Evolutionary conservation across 2,113 vertebrate genomes (phyloP), one percentile per base, ranked within the genome.

Genomic region (Plotosus lineatus): DNA sequence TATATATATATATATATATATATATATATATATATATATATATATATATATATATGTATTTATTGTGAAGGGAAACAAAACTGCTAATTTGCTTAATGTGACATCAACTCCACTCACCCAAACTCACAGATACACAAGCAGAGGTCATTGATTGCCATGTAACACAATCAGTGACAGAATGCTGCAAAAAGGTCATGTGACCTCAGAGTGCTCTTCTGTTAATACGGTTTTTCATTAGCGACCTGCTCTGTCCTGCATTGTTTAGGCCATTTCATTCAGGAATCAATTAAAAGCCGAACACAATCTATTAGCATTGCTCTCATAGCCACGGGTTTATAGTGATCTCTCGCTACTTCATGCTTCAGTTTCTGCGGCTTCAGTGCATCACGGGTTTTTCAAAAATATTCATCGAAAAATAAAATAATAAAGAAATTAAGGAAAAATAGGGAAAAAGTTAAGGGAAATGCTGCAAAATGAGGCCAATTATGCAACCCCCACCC

Each of bases 251-350:
- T 68, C 33, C 38, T 68, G 38, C 38, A 42, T 44, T 68, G 38
- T 44, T 77, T 21, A 56, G n/a, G 38, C 68, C 82, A 48, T 78
- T 68, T 75, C 56, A 78, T 56, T 78, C 58, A n/a, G 15, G 31
- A 84, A 56, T 60, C 75, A 60, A 78, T 78, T 75, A 60, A 81
- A 78, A 50, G 60, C 79, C 0, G 31, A 74, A 68, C 61, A 81
- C 53, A 69, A 60, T 82, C 68, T 58, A 28, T 7, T 9, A 10
- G 55, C 8, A 28, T 48, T 31, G 10, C 31, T 48, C 75, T 28
- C 65, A 63, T 21, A 42, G 74, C 51, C 48, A 8, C 21, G 2
- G 66, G 46, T 17, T 50, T 48, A 5, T n/a, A n/a, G n/a, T n/a
- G n/a, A n/a, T n/a, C n/a, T n/a, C n/a, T n/a, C n/a, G n/a, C n/a